Base-by-base conservation (phyloP, 2,888 invertebrate species). In the Nomada fabriciana region DNA sequence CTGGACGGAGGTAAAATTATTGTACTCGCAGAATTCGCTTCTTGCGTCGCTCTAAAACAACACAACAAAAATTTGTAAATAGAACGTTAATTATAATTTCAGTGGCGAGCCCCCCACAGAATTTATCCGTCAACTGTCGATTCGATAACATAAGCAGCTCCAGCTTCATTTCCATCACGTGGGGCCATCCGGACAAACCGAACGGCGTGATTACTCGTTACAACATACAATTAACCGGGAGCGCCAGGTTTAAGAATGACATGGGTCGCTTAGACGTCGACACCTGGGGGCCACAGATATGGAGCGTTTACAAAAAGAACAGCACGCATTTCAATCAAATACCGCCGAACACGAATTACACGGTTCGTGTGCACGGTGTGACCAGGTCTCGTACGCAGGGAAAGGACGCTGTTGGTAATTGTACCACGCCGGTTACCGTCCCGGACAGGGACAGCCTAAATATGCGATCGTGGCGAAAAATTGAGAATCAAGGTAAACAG, bases 341-440 rank as follows among this genome's bases (percentile, higher is more conserved):
- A 50, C 96, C 96, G 73, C 96, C 98, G 4, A 98, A 98, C 93
- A 98, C 98, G 0, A 96, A 97, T 93, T 98, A 98, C 93, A 97
- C 97, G 18, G 96, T 92, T 57, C 93, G 92, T 0, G 95, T 98
- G 76, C 96, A 96, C 76, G 98, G 97, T 0, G 96, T 97, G 90
- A 98, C 97, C 0, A 95, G 97, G 70, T 96, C 96, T 59, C 96
- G 97, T 65, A 96, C 96, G 69, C 96, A 96, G 67, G 98, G 98
- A 0, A 95, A 96, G 83, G 95, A 96, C 80, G 96, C 96, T 0
- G 92, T 94, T 15, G 94, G 94, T 0, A 94, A 95, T 87, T 98
- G 98, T 91, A 94, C 94, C 67, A 98, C 97, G 93, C 96, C 96
- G 5, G 95, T 96, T 15, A 96, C 97, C 0, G 94, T 96, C 71